Evolutionary conservation across 2,797 vertebrate genomes (phyloP).

Genomic region (Anas bahamensis): DNA sequence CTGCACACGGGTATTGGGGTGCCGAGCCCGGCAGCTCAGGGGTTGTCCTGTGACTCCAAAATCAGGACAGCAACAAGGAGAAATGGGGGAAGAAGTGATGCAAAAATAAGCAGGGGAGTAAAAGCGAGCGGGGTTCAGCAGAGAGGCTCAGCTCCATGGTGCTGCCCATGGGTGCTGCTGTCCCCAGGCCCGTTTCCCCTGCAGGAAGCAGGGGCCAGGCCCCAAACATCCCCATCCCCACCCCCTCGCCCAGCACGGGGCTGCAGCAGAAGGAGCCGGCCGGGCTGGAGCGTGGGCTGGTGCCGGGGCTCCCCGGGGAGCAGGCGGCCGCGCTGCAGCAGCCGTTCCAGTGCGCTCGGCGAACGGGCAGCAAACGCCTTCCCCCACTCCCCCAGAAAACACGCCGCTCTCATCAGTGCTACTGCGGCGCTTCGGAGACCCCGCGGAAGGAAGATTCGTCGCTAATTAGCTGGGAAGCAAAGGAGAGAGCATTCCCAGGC

Average conservation of each 20-base stretch:
- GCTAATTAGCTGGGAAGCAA: not conserved
- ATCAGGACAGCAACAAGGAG: not conserved
- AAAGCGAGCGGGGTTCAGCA: accelerated
- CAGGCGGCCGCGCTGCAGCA: accelerated
- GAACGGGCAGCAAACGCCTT: not conserved
- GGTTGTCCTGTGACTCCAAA: not conserved
- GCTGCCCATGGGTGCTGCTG: not conserved
- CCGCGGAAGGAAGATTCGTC: not conserved
- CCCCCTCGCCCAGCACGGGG: not conserved
- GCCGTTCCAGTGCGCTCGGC: not conserved
- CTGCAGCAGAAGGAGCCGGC: not conserved
- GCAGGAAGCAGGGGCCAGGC: not conserved
- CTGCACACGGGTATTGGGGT: accelerated
- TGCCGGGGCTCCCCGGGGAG: not conserved
- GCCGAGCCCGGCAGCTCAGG: not conserved
- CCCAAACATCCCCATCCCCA: too few species aligned
- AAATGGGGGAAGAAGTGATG: not conserved
- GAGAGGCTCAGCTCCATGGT: not conserved
- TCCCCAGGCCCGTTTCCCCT: not conserved
- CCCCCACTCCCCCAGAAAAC: not conserved
- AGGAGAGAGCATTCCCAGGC: accelerated
- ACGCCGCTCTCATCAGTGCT: not conserved
- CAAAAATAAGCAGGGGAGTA: accelerated
- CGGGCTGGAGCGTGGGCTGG: not conserved
- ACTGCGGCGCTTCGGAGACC: not conserved